These are phyloP conservation scores for Luperina testacea DNA, from an alignment of 2,888 invertebrate species.

Conservation along the genomic window DNA sequence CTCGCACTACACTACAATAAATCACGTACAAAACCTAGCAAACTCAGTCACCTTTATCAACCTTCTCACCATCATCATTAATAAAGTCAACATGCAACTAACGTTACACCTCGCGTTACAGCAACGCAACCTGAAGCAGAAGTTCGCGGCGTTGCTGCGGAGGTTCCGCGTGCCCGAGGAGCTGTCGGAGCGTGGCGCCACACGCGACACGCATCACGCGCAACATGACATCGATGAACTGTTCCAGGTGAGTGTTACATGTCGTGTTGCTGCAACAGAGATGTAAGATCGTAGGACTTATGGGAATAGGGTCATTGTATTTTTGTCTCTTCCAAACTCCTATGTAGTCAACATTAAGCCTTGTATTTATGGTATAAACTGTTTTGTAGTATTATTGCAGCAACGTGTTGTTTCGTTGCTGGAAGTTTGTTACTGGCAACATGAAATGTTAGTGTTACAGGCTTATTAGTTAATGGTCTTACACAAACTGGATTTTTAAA, in stretches of 20 bases:
- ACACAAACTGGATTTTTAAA: neutral
- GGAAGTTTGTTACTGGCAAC: neutral
- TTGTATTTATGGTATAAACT: neutral
- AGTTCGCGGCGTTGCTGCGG: slow-evolving; percentile 97
- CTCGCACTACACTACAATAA: slow-evolving; percentile 23
- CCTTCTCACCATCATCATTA: neutral
- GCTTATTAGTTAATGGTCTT: neutral
- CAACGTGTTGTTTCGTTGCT: neutral
- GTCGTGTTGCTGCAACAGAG: slow-evolving; percentile 13
- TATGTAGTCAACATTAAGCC: neutral
- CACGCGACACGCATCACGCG: slow-evolving; percentile 92
- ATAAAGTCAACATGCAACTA: neutral
- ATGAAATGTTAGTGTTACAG: neutral
- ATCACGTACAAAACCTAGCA: slow-evolving; percentile 1
- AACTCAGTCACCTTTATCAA: neutral
- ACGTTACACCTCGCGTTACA: slow-evolving; percentile 80
- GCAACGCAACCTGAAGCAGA: slow-evolving; percentile 99
- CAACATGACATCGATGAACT: slow-evolving; percentile 98
- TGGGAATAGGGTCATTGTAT: neutral
- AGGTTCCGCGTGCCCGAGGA: slow-evolving; percentile 98
- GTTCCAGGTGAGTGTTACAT: slow-evolving; percentile 88
- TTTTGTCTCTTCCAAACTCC: neutral
- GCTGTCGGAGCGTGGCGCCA: slow-evolving; percentile 92
- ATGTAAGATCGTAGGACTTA: neutral
- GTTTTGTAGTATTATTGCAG: neutral